phyloP scores from a whole-genome alignment of 2,113 vertebrate species.

The Sceloporus undulatus region DNA sequence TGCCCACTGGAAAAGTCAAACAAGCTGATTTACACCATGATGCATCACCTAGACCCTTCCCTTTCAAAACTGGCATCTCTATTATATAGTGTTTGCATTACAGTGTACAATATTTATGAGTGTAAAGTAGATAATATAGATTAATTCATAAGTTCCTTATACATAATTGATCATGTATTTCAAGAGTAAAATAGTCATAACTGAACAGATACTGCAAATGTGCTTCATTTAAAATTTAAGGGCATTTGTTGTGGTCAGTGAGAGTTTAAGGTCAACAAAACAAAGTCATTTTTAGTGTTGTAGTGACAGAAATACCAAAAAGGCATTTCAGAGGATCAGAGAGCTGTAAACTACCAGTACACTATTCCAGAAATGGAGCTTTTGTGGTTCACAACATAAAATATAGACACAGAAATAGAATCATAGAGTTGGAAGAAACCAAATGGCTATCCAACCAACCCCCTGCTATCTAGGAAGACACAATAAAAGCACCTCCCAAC shows the following conservation, averaged over 20 bases:
- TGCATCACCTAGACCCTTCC: conserved; percentile 20
- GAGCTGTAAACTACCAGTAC: background rate
- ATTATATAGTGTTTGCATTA: conserved; percentile 41
- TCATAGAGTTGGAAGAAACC: no score
- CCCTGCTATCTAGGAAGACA: no score
- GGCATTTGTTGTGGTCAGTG: conserved; percentile 41
- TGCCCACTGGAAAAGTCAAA: conserved; percentile 41
- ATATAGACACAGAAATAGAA: no score
- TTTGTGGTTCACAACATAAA: background rate
- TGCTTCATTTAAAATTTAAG: conserved; percentile 49
- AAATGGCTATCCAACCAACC: no score
- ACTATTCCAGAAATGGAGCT: background rate
- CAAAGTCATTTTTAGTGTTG: conserved; percentile 33
- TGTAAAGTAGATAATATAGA: conserved; percentile 59
- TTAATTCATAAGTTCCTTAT: conserved; percentile 70
- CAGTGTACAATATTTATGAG: conserved; percentile 68
- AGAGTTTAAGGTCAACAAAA: conserved; percentile 36
- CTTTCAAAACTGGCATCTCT: conserved; percentile 35
- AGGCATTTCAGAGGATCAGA: conserved; percentile 45
- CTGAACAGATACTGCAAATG: conserved; percentile 46
- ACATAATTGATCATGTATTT: conserved; percentile 71
- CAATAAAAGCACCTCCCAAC: no score
- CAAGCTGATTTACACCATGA: conserved; percentile 36
- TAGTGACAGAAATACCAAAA: conserved; percentile 31
- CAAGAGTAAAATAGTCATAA: conserved; percentile 61